These are phyloP conservation scores for Aphelocoma californica DNA, from an alignment of 2,797 vertebrate species.

Conservation along the genomic window DNA sequence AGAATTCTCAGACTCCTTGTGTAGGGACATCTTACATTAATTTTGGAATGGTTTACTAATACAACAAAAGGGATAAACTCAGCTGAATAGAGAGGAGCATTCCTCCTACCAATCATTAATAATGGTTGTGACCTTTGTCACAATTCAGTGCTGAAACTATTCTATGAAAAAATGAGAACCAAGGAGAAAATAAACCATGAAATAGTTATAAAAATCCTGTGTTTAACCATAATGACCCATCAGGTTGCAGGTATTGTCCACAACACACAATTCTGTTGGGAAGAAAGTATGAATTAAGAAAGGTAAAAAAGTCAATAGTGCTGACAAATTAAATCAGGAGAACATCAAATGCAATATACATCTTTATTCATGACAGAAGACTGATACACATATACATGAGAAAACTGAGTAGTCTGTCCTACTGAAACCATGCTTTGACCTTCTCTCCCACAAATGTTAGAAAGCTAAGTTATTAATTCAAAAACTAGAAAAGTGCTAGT, in stretches of 20 bases:
- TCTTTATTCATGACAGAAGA: background rate
- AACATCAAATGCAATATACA: background rate
- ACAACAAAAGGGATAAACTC: background rate
- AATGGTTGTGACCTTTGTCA: background rate
- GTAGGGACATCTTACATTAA: rapidly evolving
- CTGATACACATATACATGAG: background rate
- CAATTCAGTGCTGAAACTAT: background rate
- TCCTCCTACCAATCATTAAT: background rate
- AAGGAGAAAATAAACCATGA: background rate
- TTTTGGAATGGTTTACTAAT: background rate
- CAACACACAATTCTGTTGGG: background rate
- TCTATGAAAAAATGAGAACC: background rate
- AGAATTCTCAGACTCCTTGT: background rate
- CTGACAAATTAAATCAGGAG: background rate
- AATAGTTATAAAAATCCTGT: background rate
- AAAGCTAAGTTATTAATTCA: background rate
- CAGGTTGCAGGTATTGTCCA: background rate
- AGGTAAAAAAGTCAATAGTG: background rate
- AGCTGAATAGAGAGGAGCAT: background rate
- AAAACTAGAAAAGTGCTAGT: background rate
- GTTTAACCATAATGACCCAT: background rate
- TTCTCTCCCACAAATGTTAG: background rate
- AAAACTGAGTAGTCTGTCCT: background rate
- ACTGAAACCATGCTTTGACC: rapidly evolving
- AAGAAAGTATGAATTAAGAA: background rate